Evolutionary conservation across 2,888 invertebrate species (phyloP), one percentile per base, ranked within the genome.

Genomic region (Leptinotarsa haldemani): DNA sequence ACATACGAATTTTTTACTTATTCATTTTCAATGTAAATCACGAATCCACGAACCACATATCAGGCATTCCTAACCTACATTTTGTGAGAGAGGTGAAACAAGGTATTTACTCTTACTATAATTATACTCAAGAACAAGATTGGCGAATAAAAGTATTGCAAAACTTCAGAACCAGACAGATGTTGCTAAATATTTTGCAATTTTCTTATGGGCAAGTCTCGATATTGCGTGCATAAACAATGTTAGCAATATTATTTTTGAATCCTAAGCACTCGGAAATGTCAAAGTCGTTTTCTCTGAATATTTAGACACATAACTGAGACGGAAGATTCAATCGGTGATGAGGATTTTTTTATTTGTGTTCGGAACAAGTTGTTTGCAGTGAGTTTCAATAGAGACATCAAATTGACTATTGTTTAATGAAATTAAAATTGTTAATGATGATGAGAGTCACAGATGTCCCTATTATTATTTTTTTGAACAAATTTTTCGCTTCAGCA

Each of bases 1-100:
- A 40, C 40, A 40, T 9, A 40, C 9, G 40, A 40, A 40, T 40
- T 40, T 12, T 40, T 40, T 12, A 40, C 40, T 9, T 9, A 1
- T 40, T 40, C 40, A 40, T 40, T 40, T 12, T 40, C 9, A 40
- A 2, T 40, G 40, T 9, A 58, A n/a, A 61, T 61, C 30, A 20
- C 40, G n/a, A 61, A n/a, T 30, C 18, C 12, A 61, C 25, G 18
- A 67, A 67, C 18, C 18, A 40, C 52, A 67, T 64, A 52, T 40
- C 65, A 65, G 20, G 67, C 61, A 67, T 65, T 22, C 71, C 52
- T 66, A 71, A 66, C 71, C 71, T 67, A 71, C 71, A 71, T 71
- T 71, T 56, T 46, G 25, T 61, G 48, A 48, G 48, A 58, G 61
- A 58, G 46, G 22, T 9, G 1, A 61, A 61, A 40, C 30, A 9